Percentiles rank a stretch among this genome's conserved stretches.
Evolutionary conservation across 2,797 vertebrate species (phyloP).

Genomic region (Sebastes itinus): DNA sequence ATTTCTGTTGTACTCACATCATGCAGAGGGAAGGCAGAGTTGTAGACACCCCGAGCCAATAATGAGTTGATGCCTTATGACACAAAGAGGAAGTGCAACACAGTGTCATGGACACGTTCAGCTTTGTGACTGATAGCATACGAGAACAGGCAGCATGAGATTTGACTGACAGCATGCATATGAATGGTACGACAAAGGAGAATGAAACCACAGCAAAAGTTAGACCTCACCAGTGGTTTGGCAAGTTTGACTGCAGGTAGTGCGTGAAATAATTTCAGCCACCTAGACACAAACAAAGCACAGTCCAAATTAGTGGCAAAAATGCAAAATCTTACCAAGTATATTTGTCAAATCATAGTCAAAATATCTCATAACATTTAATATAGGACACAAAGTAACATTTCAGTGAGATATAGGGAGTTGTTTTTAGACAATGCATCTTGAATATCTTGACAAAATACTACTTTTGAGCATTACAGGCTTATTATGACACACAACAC

Average conservation of each 20-base stretch:
- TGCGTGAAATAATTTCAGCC: slow-evolving; percentile 78
- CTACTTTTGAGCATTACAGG: too few species aligned
- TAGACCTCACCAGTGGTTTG: slow-evolving; percentile 75
- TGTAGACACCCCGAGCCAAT: slow-evolving; percentile 92
- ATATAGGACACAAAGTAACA: too few species aligned
- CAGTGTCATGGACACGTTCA: not conserved
- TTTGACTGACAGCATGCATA: not conserved
- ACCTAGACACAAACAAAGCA: slow-evolving; percentile 60
- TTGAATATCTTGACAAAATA: too few species aligned
- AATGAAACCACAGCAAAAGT: not conserved
- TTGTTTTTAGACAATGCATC: too few species aligned
- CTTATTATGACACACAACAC: too few species aligned
- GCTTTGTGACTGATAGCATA: not conserved
- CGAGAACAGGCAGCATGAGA: not conserved
- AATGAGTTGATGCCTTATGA: slow-evolving; percentile 90
- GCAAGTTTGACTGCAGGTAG: slow-evolving; percentile 70
- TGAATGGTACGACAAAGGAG: not conserved
- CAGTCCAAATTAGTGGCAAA: not conserved
- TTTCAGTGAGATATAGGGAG: too few species aligned
- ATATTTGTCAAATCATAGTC: too few species aligned
- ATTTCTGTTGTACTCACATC: slow-evolving; percentile 85
- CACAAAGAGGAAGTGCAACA: slow-evolving; percentile 15
- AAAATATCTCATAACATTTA: too few species aligned
- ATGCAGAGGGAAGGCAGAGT: slow-evolving; percentile 94
- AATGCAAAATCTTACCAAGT: too few species aligned